phyloP scores from a whole-genome alignment of 2,797 vertebrate genomes.

The Gymnocypris eckloni region DNA sequence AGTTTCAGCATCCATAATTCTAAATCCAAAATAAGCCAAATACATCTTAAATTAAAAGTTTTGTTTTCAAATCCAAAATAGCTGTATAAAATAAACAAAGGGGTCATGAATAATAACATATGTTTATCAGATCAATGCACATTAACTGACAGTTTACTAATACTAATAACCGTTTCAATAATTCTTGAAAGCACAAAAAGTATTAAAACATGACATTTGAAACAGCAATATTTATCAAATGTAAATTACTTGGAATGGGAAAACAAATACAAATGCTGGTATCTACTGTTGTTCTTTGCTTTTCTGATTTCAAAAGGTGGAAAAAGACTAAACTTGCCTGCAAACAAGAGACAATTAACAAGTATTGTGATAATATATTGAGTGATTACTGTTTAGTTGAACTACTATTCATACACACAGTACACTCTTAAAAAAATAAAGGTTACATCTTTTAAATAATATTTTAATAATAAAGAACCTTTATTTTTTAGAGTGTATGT shows the following conservation, averaged over 20 bases:
- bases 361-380: constrained; percentile 12
- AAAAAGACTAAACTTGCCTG: not conserved
- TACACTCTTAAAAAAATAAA: not conserved
- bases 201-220: not conserved
- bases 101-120: not conserved
- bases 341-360: not conserved
- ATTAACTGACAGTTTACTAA: constrained; percentile 10
- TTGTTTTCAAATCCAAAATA: constrained; percentile 1
- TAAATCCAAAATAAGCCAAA: not conserved
- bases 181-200: not conserved
- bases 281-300: not conserved
- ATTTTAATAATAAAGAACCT: not conserved
- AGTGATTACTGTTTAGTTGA: constrained; percentile 3
- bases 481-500: not conserved
- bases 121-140: not conserved
- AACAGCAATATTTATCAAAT: not conserved
- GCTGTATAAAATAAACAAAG: not conserved
- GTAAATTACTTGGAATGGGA: not conserved
- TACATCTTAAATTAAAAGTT: not conserved
- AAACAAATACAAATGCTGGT: not conserved
- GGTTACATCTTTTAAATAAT: not conserved
- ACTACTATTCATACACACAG: constrained; percentile 21
- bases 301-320: not conserved
- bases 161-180: not conserved
- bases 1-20: not conserved